Percentiles rank a stretch among this genome's conserved stretches.
These are phyloP conservation scores for Plecturocebus donacophilus DNA, from an alignment of 2,113 vertebrate species.

Conservation along the genomic window DNA sequence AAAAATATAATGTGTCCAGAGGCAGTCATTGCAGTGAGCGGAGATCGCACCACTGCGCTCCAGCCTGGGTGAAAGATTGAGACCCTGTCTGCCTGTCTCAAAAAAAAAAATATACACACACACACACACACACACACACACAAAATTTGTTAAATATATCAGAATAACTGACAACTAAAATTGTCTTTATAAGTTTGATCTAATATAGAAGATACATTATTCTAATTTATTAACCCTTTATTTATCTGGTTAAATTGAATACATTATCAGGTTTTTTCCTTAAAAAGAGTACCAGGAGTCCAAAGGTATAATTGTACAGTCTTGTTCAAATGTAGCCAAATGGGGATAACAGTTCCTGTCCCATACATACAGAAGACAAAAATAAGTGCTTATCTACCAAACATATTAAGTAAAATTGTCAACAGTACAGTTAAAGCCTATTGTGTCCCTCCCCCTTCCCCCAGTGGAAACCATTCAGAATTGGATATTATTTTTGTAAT, in stretches of 20 bases:
- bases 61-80: too few relatives aligned
- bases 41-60: too few relatives aligned
- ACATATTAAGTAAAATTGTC: neutral
- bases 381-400: neutral
- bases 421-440: neutral
- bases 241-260: neutral
- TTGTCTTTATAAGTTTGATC: slow-evolving; percentile 8
- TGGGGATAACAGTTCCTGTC: neutral
- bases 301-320: neutral
- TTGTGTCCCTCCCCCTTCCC: neutral
- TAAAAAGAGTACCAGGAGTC: neutral
- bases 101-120: too few relatives aligned
- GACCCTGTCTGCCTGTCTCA: too few relatives aligned
- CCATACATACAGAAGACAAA: neutral
- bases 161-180: neutral
- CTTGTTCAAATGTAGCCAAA: neutral
- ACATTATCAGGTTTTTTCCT: neutral
- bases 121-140: too few relatives aligned
- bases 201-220: neutral
- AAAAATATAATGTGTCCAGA: neutral
- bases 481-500: slow-evolving; percentile 1
- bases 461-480: neutral
- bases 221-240: slow-evolving; percentile 5
- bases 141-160: slow-evolving; percentile 21
- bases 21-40: too few relatives aligned